A percentile compares a stretch with the other conserved stretches of the same genome.
These are phyloP conservation scores for Nephrotoma flavescens DNA, from an alignment of 2,888 invertebrate genomes.

Conservation along the genomic window DNA sequence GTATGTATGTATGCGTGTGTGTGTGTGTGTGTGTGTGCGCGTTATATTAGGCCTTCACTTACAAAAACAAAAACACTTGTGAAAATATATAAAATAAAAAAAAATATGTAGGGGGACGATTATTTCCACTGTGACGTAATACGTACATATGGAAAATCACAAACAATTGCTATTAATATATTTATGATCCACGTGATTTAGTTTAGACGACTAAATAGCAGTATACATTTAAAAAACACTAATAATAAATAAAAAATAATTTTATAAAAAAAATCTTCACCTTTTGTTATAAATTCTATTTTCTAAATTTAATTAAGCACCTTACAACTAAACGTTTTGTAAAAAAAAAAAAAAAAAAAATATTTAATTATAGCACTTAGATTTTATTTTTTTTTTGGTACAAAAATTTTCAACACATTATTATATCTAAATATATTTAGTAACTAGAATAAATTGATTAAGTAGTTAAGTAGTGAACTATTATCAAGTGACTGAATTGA, in stretches of 20 bases:
- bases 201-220: not conserved
- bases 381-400: not conserved
- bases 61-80: not conserved
- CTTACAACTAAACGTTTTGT: not conserved
- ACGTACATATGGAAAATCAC: not conserved
- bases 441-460: not conserved
- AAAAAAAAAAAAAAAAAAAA: not conserved
- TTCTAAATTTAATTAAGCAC: not conserved
- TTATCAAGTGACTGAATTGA: not conserved
- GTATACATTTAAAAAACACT: not conserved
- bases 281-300: not conserved
- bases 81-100: not conserved
- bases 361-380: not conserved
- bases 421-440: not conserved
- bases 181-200: not conserved
- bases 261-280: not conserved
- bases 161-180: not conserved
- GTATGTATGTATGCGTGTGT: not conserved
- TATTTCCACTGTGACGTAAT: not conserved
- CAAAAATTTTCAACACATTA: not conserved
- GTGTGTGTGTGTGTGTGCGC: too few species aligned
- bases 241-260: not conserved
- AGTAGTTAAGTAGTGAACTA: not conserved
- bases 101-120: not conserved
- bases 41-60: not conserved